A percentile compares a stretch with the other conserved stretches of the same genome.
These are phyloP conservation scores for rabbit (Oryctolagus cuniculus) DNA, from an alignment of 2,113 vertebrate species.

Conservation along the genomic window mOryCun1.1 NC_091438.1:151860501-151861000, in stretches of 20 bases:
- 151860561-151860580: too few relatives aligned
- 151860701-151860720: not conserved
- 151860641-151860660: constrained; percentile 1
- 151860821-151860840: not conserved
- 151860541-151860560: too few relatives aligned
- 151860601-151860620: not conserved
- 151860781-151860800: not conserved
- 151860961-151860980: not conserved
- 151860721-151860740: rapidly evolving
- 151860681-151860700: not conserved
- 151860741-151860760: not conserved
- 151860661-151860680: not conserved
- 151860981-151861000: constrained; percentile 18
- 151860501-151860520: too few relatives aligned
- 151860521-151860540: too few relatives aligned
- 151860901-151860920: constrained; percentile 30
- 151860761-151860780: not conserved
- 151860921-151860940: constrained; percentile 27
- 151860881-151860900: not conserved
- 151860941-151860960: not conserved
- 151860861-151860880: constrained; percentile 63
- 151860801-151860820: not conserved
- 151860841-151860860: constrained; percentile 55
- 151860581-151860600: too few relatives aligned
- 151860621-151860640: not conserved